These are phyloP conservation scores for Hypomecis atomaria DNA, from an alignment of 2,888 invertebrate genomes.

Conservation along the genomic window DNA sequence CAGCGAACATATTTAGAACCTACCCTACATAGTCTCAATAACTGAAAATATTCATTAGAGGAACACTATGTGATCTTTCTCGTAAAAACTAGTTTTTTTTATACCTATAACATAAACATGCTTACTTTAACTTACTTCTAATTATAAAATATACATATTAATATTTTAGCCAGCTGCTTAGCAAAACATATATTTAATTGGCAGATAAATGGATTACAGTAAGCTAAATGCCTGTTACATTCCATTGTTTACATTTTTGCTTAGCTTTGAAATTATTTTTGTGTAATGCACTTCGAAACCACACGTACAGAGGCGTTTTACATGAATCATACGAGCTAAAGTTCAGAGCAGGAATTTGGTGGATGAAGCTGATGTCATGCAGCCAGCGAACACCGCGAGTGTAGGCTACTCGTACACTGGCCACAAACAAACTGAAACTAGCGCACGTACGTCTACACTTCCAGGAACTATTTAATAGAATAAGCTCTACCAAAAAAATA, in stretches of 20 bases:
- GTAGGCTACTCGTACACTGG: conserved; percentile 46
- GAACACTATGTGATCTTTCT: too few species aligned
- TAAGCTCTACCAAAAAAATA: conserved; percentile 51
- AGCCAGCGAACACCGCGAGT: conserved; percentile 54
- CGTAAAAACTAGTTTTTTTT: too few species aligned
- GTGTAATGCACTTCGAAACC: not conserved
- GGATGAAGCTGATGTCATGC: conserved; percentile 76
- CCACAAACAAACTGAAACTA: conserved; percentile 42
- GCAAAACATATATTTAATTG: too few species aligned
- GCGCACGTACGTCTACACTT: conserved; percentile 53
- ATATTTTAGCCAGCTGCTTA: too few species aligned
- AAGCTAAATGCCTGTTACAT: not conserved
- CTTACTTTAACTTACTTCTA: not conserved
- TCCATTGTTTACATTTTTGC: conserved; percentile 14
- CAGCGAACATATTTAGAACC: too few species aligned
- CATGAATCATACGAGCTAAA: conserved; percentile 71
- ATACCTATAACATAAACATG: too few species aligned
- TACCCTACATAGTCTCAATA: too few species aligned
- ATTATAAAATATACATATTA: not conserved
- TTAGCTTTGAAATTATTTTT: not conserved
- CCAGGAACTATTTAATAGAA: conserved; percentile 57
- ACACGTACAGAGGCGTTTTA: conserved; percentile 34
- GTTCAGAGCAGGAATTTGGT: conserved; percentile 68
- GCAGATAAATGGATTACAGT: too few species aligned
- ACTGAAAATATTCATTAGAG: too few species aligned